Evolutionary conservation across 2,797 vertebrate genomes (phyloP).

Genomic region (Lacerta viridis): DNA sequence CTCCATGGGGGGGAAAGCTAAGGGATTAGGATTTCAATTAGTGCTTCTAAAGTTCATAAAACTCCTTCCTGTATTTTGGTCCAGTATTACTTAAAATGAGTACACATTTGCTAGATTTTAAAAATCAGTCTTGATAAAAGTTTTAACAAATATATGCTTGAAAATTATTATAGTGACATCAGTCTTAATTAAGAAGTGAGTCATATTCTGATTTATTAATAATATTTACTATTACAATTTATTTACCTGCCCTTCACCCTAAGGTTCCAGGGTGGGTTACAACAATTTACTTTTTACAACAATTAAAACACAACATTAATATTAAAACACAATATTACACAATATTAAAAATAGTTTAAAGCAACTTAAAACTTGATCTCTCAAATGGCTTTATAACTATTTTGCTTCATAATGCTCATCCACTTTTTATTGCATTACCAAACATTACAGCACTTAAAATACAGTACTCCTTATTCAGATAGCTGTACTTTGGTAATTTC

Average conservation of each 20-base stretch:
- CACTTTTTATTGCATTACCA: background rate
- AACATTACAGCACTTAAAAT: background rate
- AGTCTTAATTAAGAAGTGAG: background rate
- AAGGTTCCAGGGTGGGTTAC: no score
- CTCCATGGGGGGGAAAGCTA: background rate
- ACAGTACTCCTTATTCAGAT: background rate
- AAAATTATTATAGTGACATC: no score
- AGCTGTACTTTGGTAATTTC: background rate
- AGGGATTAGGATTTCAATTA: background rate
- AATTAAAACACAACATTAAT: no score
- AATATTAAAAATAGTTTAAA: no score
- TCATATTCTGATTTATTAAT: constrained; percentile 4
- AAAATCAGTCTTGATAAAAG: background rate
- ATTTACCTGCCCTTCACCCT: no score
- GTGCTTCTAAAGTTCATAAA: background rate
- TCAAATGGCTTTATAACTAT: background rate
- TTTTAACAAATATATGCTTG: background rate
- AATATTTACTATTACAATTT: background rate
- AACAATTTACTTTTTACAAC: no score
- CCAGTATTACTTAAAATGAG: background rate
- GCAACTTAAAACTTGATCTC: background rate
- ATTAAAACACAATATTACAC: no score
- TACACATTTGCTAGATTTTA: background rate
- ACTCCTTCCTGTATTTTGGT: background rate
- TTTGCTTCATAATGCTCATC: constrained; percentile 1